Base-by-base conservation (phyloP, 2,797 vertebrate genomes). In the Microctenopoma stevenorrisi region DNA sequence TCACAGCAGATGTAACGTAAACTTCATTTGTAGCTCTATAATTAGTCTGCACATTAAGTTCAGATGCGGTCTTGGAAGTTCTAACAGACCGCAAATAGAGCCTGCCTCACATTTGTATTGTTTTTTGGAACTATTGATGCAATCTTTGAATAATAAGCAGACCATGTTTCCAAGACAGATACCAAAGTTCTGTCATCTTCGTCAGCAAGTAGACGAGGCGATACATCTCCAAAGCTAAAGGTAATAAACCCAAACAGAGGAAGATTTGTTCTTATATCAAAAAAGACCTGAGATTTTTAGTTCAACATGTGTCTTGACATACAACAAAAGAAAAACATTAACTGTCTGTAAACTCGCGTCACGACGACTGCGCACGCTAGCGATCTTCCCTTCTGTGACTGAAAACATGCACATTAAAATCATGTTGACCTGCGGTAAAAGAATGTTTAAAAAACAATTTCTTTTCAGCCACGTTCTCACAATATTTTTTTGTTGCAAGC, bases 211-310 rank as follows among this genome's bases (percentile, higher is more conserved):
- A 4, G 68, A 85, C 60, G 64, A 82, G 69, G 79, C 61, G 68
- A 74, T 44, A 78, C 82, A 66, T 84, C 83, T 86, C 86, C 84
- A 86, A 77, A 61, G 75, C 85, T 79, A 83, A 72, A 68, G 83
- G 85, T 71, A 68, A 74, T 22, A 58, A 79, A 86, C 85, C 89
- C 83, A 86, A 79, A 87, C 79, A 69, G 77, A 88, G 88, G 86
- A 90, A 88, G 83, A 79, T 76, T 85, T 62, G 15, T 79, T 91
- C 85, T 88, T 69, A 83, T 90, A 89, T 88, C 75, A 91, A 92
- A 91, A 91, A 85, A 92, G 89, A 93, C 92, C 92, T 92, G 92
- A 93, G 92, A 87, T 89, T 90, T 91, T 88, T 84, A 82, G 89
- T 88, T 87, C 81, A 89, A 91, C 81, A 82, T 78, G 85, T 50